Conservation (phyloP, 2,797 vertebrate species). For the Cichlasoma orientale region DNA sequence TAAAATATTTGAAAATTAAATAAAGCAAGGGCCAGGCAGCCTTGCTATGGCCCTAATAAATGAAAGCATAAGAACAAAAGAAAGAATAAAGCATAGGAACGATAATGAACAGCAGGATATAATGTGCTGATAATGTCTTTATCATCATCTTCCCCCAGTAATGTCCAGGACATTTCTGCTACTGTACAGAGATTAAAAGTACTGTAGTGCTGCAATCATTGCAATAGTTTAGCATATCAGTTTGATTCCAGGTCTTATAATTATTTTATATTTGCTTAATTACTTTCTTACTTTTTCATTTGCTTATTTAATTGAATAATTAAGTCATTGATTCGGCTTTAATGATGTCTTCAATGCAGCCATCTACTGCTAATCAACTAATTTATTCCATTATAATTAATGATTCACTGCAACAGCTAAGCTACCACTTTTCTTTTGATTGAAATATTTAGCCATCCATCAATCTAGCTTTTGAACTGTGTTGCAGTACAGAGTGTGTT, state of each 20-base stretch:
- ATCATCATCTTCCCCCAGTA: conserved; percentile 13
- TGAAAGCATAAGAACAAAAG: conserved; percentile 37
- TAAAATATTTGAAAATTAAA: conserved; percentile 69
- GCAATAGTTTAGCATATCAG: neutral
- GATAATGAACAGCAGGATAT: conserved; percentile 52
- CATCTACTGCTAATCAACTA: conserved; percentile 41
- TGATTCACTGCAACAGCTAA: conserved; percentile 27
- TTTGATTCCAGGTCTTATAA: conserved; percentile 24
- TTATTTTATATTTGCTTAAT: conserved; percentile 53
- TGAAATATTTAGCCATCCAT: neutral
- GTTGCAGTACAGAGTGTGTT: neutral
- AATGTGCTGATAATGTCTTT: conserved; percentile 49
- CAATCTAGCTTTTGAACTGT: neutral
- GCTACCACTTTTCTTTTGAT: conserved; percentile 17
- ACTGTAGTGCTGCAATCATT: neutral
- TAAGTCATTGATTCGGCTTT: conserved; percentile 47
- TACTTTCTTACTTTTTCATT: conserved; percentile 45
- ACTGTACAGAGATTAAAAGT: conserved; percentile 9
- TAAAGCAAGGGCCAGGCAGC: conserved; percentile 45
- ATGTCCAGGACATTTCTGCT: conserved; percentile 23
- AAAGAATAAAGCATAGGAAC: conserved; percentile 40
- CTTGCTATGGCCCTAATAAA: conserved; percentile 53
- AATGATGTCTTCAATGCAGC: conserved; percentile 36
- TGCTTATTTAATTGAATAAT: conserved; percentile 52
- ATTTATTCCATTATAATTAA: conserved; percentile 35